Base-by-base conservation (phyloP, 2,113 vertebrate species). In the Macrotis lagotis region DNA sequence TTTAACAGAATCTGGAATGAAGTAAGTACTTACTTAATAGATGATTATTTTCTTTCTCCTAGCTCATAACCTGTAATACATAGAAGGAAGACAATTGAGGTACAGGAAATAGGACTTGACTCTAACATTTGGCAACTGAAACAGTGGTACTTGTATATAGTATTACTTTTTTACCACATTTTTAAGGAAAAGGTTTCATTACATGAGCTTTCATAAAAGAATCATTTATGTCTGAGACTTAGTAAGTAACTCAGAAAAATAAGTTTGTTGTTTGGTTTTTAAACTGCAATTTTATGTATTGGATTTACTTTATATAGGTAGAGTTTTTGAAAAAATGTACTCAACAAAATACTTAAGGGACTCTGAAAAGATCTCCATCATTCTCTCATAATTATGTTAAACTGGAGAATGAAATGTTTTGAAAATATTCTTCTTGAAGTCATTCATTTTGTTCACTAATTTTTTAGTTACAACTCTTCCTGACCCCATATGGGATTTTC, bases 331-430 rank as follows among this genome's bases (percentile, higher is more conserved):
- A 94, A 92, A 88, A 55, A 14, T 94, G 48, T 51, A 8, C 91
- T 94, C 92, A 88, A 83, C 92, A 92, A 66, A 31, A 50, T 52
- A 37, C 66, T 92, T 25, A 89, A 59, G 88, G 91, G 90, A 88
- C 7, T 90, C 50, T 26, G 47, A 90, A 53, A n/a, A 89, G 51
- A 91, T 55, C 51, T 91, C 59, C 95, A 26, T 47, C 22, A 8
- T 89, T 47, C 25, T 89, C 44, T 47, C 83, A 88, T 89, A 1
- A 3, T 28, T 52, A 91, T 88, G 47, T 89, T 31, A 59, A 92
- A 66, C 48, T 49, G 4, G 49, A 26, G 22, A 25, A 47, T 4
- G 25, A 14, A 53, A 89, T 44, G 47, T 59, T 93, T 90, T 91
- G 53, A 31, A 44, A 6, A 53, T 19, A 51, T 59, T 92, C 37